These are phyloP conservation scores for Agrochola circellaris DNA, from an alignment of 2,888 invertebrate genomes.

Conservation along the genomic window DNA sequence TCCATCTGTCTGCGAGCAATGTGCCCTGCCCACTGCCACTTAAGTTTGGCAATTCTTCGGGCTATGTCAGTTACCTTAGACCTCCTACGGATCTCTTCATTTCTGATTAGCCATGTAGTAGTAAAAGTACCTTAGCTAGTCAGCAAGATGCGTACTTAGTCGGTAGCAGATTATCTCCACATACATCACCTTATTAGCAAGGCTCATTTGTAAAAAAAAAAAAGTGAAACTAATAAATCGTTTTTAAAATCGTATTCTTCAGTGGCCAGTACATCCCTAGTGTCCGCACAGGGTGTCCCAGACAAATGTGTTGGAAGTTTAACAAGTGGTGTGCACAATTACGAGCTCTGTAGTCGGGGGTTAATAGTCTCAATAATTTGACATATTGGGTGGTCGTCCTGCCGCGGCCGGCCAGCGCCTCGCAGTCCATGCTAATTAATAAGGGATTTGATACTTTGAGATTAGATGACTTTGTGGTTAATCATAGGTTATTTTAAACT, in stretches of 20 bases:
- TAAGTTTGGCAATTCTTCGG: no score
- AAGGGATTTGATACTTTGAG: constrained; percentile 49
- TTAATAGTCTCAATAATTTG: constrained; percentile 77
- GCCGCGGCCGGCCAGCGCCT: constrained; percentile 13
- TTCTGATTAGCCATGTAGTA: no score
- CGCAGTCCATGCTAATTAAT: constrained; percentile 42
- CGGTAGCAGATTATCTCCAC: background rate
- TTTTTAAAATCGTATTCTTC: background rate
- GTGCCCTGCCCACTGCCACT: no score
- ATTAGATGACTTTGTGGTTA: constrained; percentile 36
- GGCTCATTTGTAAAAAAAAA: background rate
- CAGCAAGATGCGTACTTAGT: background rate
- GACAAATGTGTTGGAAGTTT: constrained; percentile 63
- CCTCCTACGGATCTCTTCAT: no score
- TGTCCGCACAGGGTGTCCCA: constrained; percentile 62
- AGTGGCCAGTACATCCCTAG: constrained; percentile 55
- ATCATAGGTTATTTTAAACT: constrained; percentile 22
- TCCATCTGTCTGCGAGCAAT: no score
- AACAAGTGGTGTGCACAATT: constrained; percentile 66
- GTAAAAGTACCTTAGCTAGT: no score
- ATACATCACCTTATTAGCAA: background rate
- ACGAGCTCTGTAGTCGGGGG: constrained; percentile 60
- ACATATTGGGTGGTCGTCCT: constrained; percentile 73
- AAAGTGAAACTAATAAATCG: background rate
- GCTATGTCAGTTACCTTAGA: no score